Evolutionary conservation across 2,113 vertebrate species (phyloP).

Genomic region (Phodopus roborovskii): DNA sequence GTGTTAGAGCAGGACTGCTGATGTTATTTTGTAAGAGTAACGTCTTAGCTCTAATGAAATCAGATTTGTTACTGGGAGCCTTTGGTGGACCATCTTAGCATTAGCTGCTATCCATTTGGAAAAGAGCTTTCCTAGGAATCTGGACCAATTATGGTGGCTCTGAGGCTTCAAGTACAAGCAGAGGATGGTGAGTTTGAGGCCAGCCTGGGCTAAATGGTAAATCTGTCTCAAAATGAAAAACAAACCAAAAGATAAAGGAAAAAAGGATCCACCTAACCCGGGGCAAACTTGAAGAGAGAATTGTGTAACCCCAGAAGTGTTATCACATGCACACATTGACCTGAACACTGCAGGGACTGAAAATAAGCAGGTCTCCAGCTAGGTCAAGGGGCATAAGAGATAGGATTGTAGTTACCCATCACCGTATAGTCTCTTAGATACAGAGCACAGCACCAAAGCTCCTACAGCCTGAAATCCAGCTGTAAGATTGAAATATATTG

Average conservation of each 20-base stretch:
- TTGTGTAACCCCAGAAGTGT: not conserved
- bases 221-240: not conserved
- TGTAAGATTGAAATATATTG: not conserved
- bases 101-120: not conserved
- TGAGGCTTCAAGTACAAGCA: not conserved
- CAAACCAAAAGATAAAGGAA: not conserved
- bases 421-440: not conserved
- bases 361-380: not conserved
- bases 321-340: not conserved
- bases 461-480: not conserved
- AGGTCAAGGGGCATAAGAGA: not conserved
- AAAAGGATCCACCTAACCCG: not conserved
- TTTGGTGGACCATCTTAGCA: not conserved
- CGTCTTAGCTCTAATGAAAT: not conserved
- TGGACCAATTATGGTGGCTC: not conserved
- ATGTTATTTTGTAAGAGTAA: not conserved
- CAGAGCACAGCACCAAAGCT: not conserved
- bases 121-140: slow-evolving; percentile 3
- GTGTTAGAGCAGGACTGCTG: not conserved
- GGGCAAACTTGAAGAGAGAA: not conserved
- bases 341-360: not conserved
- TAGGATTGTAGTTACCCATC: not conserved
- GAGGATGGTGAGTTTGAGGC: not conserved
- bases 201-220: not conserved
- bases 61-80: not conserved